Percentiles rank a stretch among this genome's conserved stretches.
phyloP scores from a whole-genome alignment of 2,888 invertebrate species.

The Sturmia bella region DNA sequence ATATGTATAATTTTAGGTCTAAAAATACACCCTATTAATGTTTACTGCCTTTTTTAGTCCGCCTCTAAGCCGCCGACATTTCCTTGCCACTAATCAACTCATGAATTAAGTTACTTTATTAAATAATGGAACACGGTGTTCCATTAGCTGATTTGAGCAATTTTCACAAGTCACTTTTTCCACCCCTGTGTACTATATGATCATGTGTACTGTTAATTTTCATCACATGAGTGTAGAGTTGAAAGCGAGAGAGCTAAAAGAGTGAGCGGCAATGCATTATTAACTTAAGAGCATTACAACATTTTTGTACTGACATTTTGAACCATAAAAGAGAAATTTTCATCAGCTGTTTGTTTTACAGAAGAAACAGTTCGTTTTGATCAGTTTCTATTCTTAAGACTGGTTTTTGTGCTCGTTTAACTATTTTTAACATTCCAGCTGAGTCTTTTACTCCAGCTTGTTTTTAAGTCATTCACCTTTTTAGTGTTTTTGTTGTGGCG shows the following conservation, averaged over 20 bases:
- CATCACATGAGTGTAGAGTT: no score
- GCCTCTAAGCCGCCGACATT: no score
- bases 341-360: slow-evolving; percentile 32
- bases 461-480: slow-evolving; percentile 54
- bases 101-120: no score
- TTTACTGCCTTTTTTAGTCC: no score
- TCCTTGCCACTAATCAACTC: no score
- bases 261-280: background rate
- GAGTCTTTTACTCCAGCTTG: slow-evolving; percentile 18
- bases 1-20: no score
- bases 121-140: no score
- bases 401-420: slow-evolving; percentile 11
- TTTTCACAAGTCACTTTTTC: no score
- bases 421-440: background rate
- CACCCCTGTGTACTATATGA: no score
- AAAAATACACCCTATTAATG: no score
- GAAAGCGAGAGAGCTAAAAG: background rate
- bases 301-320: background rate
- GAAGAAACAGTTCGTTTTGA: background rate
- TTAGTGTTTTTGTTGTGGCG: background rate
- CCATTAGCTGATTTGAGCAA: no score
- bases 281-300: background rate
- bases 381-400: slow-evolving; percentile 1
- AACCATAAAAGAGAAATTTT: background rate
- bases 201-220: no score